Percentiles rank a stretch among this genome's conserved stretches.
These are phyloP conservation scores for Cyrtonyx montezumae DNA, from an alignment of 2,113 vertebrate species.

Conservation along the genomic window DNA sequence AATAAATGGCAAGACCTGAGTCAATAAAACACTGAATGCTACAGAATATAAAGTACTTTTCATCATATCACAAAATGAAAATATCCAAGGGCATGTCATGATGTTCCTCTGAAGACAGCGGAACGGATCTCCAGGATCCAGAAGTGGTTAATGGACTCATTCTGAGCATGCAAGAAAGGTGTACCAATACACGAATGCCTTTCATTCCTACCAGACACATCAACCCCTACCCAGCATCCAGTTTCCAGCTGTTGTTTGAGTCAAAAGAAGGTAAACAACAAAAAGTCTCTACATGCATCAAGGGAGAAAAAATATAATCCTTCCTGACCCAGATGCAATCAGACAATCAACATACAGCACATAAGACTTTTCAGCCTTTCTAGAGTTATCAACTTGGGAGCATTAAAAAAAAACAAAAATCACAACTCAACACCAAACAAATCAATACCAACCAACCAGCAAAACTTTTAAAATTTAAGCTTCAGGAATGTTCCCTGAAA, in stretches of 20 bases:
- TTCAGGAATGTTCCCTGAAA: not conserved
- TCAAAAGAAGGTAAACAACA: not conserved
- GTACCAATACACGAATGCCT: rapidly evolving
- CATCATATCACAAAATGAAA: not conserved
- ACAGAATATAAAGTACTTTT: not conserved
- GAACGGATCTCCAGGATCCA: not conserved
- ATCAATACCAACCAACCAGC: not conserved
- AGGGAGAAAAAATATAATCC: not conserved
- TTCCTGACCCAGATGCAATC: not conserved
- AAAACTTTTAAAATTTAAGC: not conserved
- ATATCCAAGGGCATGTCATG: not conserved
- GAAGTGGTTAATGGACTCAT: not conserved
- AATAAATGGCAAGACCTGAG: not conserved
- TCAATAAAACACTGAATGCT: not conserved
- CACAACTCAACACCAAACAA: not conserved
- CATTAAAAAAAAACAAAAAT: not conserved
- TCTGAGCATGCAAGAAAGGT: rapidly evolving
- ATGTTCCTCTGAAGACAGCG: not conserved
- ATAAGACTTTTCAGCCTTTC: not conserved
- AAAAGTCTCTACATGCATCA: not conserved
- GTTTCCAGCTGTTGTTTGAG: not conserved
- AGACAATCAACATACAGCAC: not conserved
- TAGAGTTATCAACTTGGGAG: not conserved
- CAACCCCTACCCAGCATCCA: not conserved
- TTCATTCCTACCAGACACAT: not conserved